These are phyloP conservation scores for Etheostoma nigrum DNA, from an alignment of 2,797 vertebrate species.

Conservation along the genomic window DNA sequence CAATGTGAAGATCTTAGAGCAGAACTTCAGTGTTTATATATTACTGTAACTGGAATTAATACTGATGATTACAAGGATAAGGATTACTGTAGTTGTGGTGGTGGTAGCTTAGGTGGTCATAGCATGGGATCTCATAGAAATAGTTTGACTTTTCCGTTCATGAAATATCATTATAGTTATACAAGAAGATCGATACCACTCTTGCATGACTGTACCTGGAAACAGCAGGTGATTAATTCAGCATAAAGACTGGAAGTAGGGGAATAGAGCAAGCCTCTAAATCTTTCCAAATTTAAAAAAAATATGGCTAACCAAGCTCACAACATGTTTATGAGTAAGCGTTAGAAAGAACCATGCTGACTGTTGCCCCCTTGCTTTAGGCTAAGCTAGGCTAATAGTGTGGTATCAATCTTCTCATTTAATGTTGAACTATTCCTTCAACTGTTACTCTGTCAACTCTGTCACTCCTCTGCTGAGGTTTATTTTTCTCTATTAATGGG, in stretches of 20 bases:
- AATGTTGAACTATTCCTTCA: background rate
- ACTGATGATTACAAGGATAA: slow-evolving; percentile 7
- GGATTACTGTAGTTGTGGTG: background rate
- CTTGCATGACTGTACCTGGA: background rate
- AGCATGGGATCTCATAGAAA: background rate
- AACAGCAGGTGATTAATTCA: slow-evolving; percentile 9
- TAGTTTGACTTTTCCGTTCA: slow-evolving; percentile 13
- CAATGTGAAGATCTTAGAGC: slow-evolving; percentile 4
- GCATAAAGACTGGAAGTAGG: background rate
- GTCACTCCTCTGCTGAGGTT: background rate
- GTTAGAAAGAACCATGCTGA: background rate
- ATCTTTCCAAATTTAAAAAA: background rate
- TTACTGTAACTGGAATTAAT: slow-evolving; percentile 17
- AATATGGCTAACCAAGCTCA: background rate
- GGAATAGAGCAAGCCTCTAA: background rate
- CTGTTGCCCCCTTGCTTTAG: background rate
- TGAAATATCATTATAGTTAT: slow-evolving; percentile 12
- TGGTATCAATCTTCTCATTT: slow-evolving; percentile 1
- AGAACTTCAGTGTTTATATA: slow-evolving; percentile 4
- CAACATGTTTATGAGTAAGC: background rate
- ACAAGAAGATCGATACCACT: slow-evolving; percentile 3
- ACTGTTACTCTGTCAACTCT: background rate
- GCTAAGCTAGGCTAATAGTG: slow-evolving; percentile 15
- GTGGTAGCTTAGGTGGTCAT: background rate
- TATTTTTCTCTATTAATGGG: background rate